Percentiles rank a stretch among this genome's conserved stretches.
These are phyloP conservation scores for Myoxocephalus aenaeus DNA, from an alignment of 2,797 vertebrate genomes.

Conservation along the genomic window DNA sequence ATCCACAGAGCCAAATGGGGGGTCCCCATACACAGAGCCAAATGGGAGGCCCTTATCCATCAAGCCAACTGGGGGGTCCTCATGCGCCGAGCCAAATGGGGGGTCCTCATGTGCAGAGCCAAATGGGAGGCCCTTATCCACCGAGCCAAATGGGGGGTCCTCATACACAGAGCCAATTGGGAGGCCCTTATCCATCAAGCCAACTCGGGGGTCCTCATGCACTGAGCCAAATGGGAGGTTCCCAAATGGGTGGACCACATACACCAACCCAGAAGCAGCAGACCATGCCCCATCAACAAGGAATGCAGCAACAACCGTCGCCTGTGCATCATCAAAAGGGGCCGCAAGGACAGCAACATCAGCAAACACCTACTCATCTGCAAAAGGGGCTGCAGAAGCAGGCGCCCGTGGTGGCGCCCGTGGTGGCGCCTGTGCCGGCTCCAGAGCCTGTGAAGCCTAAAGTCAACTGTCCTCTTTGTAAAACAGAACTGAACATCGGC, in stretches of 20 bases:
- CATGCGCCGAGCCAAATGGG: constrained; percentile 2
- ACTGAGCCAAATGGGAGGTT: constrained; percentile 8
- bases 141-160: constrained; percentile 42
- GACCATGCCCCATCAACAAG: constrained; percentile 59
- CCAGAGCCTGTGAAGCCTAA: constrained; percentile 87
- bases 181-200: constrained; percentile 22
- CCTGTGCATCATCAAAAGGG: constrained; percentile 68
- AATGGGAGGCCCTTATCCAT: constrained; percentile 26
- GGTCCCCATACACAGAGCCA: constrained; percentile 51
- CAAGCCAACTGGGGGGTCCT: constrained; percentile 12
- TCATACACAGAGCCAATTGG: constrained; percentile 42
- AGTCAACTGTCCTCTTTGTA: constrained; percentile 94
- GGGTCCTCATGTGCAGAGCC: constrained; percentile 22
- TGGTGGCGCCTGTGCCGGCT: constrained; percentile 64
- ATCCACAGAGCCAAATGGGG: constrained; percentile 38
- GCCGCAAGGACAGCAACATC: constrained; percentile 66
- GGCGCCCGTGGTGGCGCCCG: constrained; percentile 60
- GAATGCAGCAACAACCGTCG: constrained; percentile 55
- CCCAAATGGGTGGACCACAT: constrained; percentile 42
- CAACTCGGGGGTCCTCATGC: constrained; percentile 18
- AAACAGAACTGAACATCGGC: constrained; percentile 93
- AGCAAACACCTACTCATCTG: constrained; percentile 65
- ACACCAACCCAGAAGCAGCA: constrained; percentile 68
- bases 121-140: constrained; percentile 34
- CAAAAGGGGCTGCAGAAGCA: constrained; percentile 72